A percentile compares a stretch with the other conserved stretches of the same genome.
phyloP scores from a whole-genome alignment of 2,888 invertebrate genomes.

The Yponomeuta cagnagella region DNA sequence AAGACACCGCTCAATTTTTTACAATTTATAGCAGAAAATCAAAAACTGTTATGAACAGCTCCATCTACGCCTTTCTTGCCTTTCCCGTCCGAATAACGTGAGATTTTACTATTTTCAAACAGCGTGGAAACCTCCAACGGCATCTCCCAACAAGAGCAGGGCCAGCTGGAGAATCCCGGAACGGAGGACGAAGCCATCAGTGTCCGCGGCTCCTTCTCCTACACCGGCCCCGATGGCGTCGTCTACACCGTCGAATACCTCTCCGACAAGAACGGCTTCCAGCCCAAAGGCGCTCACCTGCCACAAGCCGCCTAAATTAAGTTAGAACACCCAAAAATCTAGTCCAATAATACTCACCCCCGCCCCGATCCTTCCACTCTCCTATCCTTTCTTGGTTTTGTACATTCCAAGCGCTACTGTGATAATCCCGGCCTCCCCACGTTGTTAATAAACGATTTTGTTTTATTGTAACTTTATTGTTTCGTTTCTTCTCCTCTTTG shows the following conservation, averaged over 20 bases:
- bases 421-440: conserved; percentile 47
- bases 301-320: conserved; percentile 35
- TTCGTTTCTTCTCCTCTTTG: conserved; percentile 12
- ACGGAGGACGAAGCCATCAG: conserved; percentile 41
- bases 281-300: conserved; percentile 53
- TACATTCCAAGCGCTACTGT: conserved; percentile 55
- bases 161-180: conserved; percentile 39
- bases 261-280: conserved; percentile 73
- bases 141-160: conserved; percentile 32
- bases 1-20: too few species aligned
- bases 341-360: conserved; percentile 55
- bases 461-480: conserved; percentile 27
- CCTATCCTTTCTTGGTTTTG: conserved; percentile 13
- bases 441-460: conserved; percentile 50
- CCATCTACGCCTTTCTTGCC: not conserved
- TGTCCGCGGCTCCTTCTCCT: conserved; percentile 48
- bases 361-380: not conserved
- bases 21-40: too few species aligned
- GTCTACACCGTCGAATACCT: conserved; percentile 64
- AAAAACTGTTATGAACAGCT: too few species aligned
- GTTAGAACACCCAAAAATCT: conserved; percentile 29
- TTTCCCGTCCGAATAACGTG: not conserved
- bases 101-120: conserved; percentile 17
- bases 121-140: conserved; percentile 53
- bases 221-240: conserved; percentile 60